These are phyloP conservation scores for Protophormia terraenovae DNA, from an alignment of 2,888 invertebrate species.

Conservation along the genomic window DNA sequence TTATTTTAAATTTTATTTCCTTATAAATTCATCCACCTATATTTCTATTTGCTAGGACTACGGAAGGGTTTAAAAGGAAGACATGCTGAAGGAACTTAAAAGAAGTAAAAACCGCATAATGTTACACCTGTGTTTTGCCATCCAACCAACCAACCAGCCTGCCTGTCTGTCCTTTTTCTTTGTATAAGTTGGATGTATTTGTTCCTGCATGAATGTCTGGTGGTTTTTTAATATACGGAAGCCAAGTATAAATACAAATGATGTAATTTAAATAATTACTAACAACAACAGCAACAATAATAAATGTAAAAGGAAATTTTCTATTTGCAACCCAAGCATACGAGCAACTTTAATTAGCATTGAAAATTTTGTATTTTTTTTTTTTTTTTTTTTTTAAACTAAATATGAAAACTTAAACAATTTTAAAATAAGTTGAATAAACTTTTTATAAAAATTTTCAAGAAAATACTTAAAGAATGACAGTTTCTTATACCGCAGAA, in stretches of 20 bases:
- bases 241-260: conserved; percentile 73
- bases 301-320: conserved; percentile 1
- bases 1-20: neutral
- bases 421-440: neutral
- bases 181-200: neutral
- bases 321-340: conserved; percentile 2
- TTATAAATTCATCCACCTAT: neutral
- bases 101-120: conserved; percentile 56
- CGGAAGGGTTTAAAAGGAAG: conserved; percentile 17
- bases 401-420: conserved; percentile 51
- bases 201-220: conserved; percentile 10
- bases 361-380: conserved; percentile 45
- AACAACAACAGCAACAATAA: conserved; percentile 54
- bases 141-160: neutral
- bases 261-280: conserved; percentile 78
- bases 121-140: conserved; percentile 56
- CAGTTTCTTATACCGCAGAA: conserved; percentile 76
- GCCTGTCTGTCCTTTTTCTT: too few species aligned
- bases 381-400: conserved; percentile 15
- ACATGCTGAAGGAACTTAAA: conserved; percentile 34
- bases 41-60: neutral
- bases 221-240: conserved; percentile 42
- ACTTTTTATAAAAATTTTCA: neutral
- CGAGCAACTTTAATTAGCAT: conserved; percentile 40
- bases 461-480: conserved; percentile 69